These are phyloP conservation scores for Agrochola lychnidis DNA, from an alignment of 2,888 invertebrate genomes.

Conservation along the genomic window DNA sequence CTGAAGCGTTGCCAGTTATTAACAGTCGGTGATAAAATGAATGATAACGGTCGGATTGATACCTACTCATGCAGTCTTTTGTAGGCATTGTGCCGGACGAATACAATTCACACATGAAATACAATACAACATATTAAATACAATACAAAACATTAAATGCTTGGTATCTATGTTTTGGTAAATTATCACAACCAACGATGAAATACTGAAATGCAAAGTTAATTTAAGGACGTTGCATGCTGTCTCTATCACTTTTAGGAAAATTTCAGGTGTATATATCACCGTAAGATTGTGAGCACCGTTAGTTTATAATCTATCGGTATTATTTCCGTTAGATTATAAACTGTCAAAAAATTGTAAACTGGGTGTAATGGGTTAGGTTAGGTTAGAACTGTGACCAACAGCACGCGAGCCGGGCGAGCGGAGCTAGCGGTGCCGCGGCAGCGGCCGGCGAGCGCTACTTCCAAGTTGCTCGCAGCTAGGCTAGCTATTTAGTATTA, in stretches of 20 bases:
- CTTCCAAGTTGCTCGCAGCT: too few relatives aligned
- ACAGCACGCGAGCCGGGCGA: too few relatives aligned
- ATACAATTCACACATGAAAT: not conserved
- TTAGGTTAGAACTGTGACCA: too few relatives aligned
- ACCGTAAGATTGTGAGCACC: too few relatives aligned
- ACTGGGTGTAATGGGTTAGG: too few relatives aligned
- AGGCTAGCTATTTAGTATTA: too few relatives aligned
- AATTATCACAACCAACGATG: not conserved
- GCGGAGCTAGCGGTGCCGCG: too few relatives aligned
- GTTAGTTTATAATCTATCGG: too few relatives aligned
- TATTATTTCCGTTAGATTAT: too few relatives aligned
- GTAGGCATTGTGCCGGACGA: not conserved
- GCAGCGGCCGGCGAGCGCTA: too few relatives aligned
- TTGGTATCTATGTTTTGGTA: not conserved
- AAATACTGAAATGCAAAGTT: not conserved
- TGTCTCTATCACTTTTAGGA: not conserved
- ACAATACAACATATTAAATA: not conserved
- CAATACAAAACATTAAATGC: not conserved
- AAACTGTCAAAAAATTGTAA: too few relatives aligned
- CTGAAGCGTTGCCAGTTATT: constrained; percentile 17
- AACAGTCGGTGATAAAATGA: constrained; percentile 21
- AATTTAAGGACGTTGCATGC: not conserved
- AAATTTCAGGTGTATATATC: not conserved
- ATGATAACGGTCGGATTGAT: constrained; percentile 15
- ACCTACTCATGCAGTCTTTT: not conserved